phyloP scores from a whole-genome alignment of 2,797 vertebrate genomes.

The Anolis apletophallus region DNA sequence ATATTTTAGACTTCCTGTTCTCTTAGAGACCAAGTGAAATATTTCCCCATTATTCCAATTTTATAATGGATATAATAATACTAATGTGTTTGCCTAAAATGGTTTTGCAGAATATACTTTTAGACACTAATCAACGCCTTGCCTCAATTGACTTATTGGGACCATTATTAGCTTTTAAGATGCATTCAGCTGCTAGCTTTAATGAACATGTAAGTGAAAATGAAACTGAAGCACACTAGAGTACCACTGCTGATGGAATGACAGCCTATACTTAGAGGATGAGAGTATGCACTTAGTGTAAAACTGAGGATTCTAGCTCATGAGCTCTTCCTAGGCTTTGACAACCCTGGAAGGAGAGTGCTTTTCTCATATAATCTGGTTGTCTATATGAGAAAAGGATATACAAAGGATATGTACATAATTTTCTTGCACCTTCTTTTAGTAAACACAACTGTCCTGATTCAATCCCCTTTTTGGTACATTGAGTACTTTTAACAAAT shows the following conservation, averaged over 20 bases:
- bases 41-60: background rate
- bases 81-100: slow-evolving; percentile 12
- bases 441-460: too few relatives aligned
- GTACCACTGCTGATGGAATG: background rate
- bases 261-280: slow-evolving; percentile 1
- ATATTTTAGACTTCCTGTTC: background rate
- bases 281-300: slow-evolving; percentile 7
- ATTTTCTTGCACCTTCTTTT: background rate
- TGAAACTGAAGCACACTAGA: background rate
- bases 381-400: background rate
- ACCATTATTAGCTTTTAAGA: slow-evolving; percentile 29
- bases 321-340: background rate
- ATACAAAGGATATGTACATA: too few relatives aligned
- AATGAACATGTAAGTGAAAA: slow-evolving; percentile 26
- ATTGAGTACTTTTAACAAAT: too few relatives aligned
- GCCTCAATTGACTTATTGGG: background rate
- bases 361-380: background rate
- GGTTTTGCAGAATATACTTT: background rate
- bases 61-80: background rate
- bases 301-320: background rate
- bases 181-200: background rate
- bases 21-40: background rate
- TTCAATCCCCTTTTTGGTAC: too few relatives aligned
- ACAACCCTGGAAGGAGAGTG: background rate
- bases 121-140: slow-evolving; percentile 14